Evolutionary conservation across 2,113 vertebrate genomes (phyloP).

Genomic region (Sinocyclocheilus rhinocerous): DNA sequence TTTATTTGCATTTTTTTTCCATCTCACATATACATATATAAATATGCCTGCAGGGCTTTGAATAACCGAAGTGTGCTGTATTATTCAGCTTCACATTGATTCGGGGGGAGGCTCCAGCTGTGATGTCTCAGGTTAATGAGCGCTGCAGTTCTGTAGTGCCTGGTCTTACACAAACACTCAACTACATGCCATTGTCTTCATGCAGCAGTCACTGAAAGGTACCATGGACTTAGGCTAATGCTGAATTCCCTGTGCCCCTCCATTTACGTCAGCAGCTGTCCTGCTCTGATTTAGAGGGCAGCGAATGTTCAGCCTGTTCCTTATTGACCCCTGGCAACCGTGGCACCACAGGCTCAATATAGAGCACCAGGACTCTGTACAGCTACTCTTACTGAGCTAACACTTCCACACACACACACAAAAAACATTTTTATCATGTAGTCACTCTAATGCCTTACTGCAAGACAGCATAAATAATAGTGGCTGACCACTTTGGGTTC

Average conservation of each 20-base stretch:
- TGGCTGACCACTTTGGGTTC: neutral
- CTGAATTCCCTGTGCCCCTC: conserved; percentile 13
- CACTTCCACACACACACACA: neutral
- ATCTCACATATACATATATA: neutral
- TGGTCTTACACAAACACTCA: conserved; percentile 28
- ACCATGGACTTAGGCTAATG: neutral
- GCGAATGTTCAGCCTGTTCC: conserved; percentile 46
- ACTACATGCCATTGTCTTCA: conserved; percentile 21
- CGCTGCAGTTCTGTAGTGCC: conserved; percentile 11
- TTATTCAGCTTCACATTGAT: conserved; percentile 33
- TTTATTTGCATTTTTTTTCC: too few species aligned
- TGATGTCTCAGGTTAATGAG: conserved; percentile 45
- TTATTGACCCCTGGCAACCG: conserved; percentile 25
- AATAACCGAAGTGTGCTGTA: conserved; percentile 29
- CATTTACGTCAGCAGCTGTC: conserved; percentile 30
- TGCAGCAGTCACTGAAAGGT: conserved; percentile 41
- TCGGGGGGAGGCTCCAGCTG: conserved; percentile 42
- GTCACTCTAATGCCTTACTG: neutral
- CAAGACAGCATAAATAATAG: neutral
- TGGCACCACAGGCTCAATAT: conserved; percentile 26
- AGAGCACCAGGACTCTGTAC: neutral
- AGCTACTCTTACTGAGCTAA: neutral
- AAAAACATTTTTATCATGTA: neutral
- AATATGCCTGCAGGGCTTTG: conserved; percentile 21
- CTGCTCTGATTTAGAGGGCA: conserved; percentile 33